phyloP scores from a whole-genome alignment of 2,888 invertebrate species.

The Hypolimnas misippus region DNA sequence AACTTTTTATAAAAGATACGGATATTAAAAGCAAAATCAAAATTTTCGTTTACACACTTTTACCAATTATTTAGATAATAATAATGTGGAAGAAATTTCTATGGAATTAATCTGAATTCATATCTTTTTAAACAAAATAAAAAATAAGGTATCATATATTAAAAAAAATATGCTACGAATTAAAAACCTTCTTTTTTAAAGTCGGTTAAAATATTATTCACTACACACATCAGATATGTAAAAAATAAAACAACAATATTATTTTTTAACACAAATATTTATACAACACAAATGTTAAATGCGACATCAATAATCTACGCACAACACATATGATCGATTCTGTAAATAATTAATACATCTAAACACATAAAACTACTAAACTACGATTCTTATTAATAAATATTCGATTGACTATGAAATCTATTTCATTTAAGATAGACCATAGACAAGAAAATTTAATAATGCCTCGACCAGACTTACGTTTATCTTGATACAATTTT shows the following conservation, averaged over 20 bases:
- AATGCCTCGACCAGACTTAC: not conserved
- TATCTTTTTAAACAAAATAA: too few relatives aligned
- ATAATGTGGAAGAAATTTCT: too few relatives aligned
- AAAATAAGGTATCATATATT: too few relatives aligned
- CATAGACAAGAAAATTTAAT: slow-evolving; percentile 6
- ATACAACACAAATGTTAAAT: slow-evolving; percentile 29
- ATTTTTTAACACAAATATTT: slow-evolving; percentile 33
- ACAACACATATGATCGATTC: slow-evolving; percentile 19
- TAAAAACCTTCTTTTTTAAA: too few relatives aligned
- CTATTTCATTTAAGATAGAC: not conserved
- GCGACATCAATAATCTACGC: slow-evolving; percentile 19
- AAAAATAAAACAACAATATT: slow-evolving; percentile 14
- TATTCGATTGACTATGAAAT: not conserved
- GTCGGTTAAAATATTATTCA: too few relatives aligned
- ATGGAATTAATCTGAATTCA: too few relatives aligned
- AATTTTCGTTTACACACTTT: too few relatives aligned
- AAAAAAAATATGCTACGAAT: too few relatives aligned
- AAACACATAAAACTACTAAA: slow-evolving; percentile 20
- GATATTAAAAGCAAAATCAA: too few relatives aligned
- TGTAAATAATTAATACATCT: slow-evolving; percentile 16
- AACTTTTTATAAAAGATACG: too few relatives aligned
- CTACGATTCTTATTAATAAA: slow-evolving; percentile 14
- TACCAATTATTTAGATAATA: too few relatives aligned
- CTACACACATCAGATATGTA: too few relatives aligned
- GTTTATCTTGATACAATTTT: not conserved